Conservation (phyloP, 2,797 vertebrate genomes). For the Tragopan temminckii region DNA sequence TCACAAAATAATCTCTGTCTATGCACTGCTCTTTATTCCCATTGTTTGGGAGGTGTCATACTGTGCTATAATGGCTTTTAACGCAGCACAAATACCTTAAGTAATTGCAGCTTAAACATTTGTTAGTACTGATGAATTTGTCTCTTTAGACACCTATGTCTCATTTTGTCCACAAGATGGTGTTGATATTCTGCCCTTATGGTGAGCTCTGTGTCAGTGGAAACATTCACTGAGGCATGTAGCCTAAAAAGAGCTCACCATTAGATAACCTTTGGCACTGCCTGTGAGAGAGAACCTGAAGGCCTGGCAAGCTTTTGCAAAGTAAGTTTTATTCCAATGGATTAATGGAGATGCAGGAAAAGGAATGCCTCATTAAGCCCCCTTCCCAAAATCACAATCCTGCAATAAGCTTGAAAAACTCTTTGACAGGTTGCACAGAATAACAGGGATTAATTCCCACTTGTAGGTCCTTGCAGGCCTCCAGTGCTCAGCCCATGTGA, state of each 20-base stretch:
- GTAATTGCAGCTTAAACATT: background rate
- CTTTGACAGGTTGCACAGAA: background rate
- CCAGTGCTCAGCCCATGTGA: accelerated
- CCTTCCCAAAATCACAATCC: background rate
- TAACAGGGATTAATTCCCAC: background rate
- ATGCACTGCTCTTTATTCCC: background rate
- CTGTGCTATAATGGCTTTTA: background rate
- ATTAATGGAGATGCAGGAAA: background rate
- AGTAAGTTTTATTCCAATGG: background rate
- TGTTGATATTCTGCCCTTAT: background rate
- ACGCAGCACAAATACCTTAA: background rate
- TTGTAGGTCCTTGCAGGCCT: accelerated
- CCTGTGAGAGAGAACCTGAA: background rate
- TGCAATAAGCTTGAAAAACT: background rate
- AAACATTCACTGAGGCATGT: background rate
- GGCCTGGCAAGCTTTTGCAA: background rate
- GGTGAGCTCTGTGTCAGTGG: background rate
- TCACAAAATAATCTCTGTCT: background rate
- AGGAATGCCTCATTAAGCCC: background rate
- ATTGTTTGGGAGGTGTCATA: background rate
- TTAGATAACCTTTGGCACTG: background rate
- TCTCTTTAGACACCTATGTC: background rate
- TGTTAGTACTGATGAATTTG: background rate
- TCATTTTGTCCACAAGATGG: background rate
- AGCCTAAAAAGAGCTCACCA: background rate